Percentiles rank a stretch among this genome's conserved stretches.
These are phyloP conservation scores for Cryptoprocta ferox DNA, from an alignment of 2,797 vertebrate species.

Conservation along the genomic window DNA sequence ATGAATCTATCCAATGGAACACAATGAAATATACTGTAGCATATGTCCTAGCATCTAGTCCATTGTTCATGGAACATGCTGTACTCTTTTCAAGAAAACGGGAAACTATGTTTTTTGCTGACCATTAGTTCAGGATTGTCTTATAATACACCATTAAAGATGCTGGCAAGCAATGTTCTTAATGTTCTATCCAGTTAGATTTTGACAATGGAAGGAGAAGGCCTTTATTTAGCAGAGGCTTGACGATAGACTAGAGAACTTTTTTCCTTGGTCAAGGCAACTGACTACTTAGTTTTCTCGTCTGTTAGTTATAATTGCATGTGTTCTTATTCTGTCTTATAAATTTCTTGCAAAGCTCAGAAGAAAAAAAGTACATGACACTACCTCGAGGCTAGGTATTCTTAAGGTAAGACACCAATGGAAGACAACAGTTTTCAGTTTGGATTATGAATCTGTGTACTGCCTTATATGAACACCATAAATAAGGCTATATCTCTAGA, in stretches of 20 bases:
- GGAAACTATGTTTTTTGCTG: not conserved
- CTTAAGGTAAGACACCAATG: not conserved
- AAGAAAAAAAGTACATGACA: not conserved
- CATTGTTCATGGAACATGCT: not conserved
- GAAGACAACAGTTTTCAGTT: not conserved
- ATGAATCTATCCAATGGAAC: not conserved
- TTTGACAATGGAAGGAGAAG: not conserved
- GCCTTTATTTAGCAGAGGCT: not conserved
- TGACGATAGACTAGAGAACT: not conserved
- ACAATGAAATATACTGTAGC: not conserved
- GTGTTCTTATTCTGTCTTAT: not conserved
- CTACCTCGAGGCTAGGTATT: not conserved
- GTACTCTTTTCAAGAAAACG: not conserved
- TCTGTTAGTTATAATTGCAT: not conserved
- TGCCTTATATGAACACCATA: not conserved
- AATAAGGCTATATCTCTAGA: not conserved
- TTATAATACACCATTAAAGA: not conserved
- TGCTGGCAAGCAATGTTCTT: not conserved
- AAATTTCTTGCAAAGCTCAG: not conserved
- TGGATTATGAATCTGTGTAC: not conserved
- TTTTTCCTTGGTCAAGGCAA: not conserved
- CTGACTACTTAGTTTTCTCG: not conserved
- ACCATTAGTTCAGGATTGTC: not conserved
- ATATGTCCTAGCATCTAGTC: not conserved
- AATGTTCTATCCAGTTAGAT: not conserved